phyloP scores from a whole-genome alignment of 2,888 invertebrate species.

The Drosophila vallismaia region DNA sequence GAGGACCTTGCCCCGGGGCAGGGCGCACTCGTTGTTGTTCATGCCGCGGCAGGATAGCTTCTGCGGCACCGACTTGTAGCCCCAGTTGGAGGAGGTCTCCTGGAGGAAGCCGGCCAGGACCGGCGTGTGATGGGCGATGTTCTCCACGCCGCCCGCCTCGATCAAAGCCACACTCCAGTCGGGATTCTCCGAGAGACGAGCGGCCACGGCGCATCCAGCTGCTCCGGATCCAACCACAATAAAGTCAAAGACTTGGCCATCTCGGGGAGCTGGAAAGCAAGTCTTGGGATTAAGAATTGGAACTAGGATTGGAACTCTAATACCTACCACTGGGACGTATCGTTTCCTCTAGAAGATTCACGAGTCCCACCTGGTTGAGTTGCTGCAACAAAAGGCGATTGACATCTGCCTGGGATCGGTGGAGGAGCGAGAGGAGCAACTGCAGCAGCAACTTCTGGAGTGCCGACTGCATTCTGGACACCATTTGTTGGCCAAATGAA shows the following conservation, averaged over 20 bases:
- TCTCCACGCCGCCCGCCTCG: conserved; percentile 85
- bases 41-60: conserved; percentile 85
- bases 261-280: too few relatives aligned
- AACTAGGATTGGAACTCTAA: too few relatives aligned
- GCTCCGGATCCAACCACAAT: conserved; percentile 94
- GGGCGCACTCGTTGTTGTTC: conserved; percentile 81
- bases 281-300: too few relatives aligned
- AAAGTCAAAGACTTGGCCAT: conserved; percentile 89
- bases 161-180: conserved; percentile 84
- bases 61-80: conserved; percentile 88
- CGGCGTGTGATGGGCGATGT: conserved; percentile 79
- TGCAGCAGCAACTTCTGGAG: neutral
- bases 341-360: conserved; percentile 54
- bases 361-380: conserved; percentile 54
- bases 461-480: conserved; percentile 2
- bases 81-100: conserved; percentile 87
- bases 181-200: conserved; percentile 83
- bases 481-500: conserved; percentile 38
- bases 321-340: conserved; percentile 53
- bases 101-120: conserved; percentile 77
- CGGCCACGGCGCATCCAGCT: conserved; percentile 86
- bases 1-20: conserved; percentile 86
- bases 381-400: conserved; percentile 49
- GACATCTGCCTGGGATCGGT: neutral
- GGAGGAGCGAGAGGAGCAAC: neutral